Percentiles rank a stretch among this genome's conserved stretches.
phyloP scores from a whole-genome alignment of 2,113 vertebrate species.

The Ciconia boyciana region DNA sequence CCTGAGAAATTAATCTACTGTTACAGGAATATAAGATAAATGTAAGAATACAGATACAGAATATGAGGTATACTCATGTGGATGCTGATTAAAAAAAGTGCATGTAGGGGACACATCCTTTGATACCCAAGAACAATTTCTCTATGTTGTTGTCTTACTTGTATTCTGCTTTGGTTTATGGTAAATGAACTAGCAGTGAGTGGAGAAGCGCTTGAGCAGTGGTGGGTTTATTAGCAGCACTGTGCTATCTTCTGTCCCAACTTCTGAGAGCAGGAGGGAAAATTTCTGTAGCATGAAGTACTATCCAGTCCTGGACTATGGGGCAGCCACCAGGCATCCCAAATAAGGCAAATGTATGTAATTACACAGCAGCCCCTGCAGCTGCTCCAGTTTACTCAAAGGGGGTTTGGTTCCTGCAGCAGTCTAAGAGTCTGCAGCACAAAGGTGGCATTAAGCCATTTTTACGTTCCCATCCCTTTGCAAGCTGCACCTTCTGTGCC shows the following conservation, averaged over 20 bases:
- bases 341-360: not conserved
- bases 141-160: not conserved
- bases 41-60: not conserved
- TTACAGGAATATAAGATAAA: not conserved
- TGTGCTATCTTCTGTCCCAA: not conserved
- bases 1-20: not conserved
- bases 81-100: not conserved
- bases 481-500: conserved; percentile 3
- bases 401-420: not conserved
- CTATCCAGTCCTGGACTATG: not conserved
- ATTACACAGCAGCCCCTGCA: not conserved
- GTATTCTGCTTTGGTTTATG: not conserved
- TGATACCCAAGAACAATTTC: not conserved
- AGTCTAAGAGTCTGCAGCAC: not conserved
- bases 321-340: not conserved
- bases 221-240: not conserved
- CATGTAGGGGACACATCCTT: fast-evolving
- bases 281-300: not conserved
- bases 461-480: not conserved
- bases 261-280: not conserved
- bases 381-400: not conserved
- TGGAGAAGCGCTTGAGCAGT: not conserved
- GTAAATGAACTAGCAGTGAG: not conserved
- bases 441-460: conserved; percentile 33
- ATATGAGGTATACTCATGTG: not conserved